Evolutionary conservation across 2,113 vertebrate species (phyloP).

Genomic region (Paedocypris sp.): DNA sequence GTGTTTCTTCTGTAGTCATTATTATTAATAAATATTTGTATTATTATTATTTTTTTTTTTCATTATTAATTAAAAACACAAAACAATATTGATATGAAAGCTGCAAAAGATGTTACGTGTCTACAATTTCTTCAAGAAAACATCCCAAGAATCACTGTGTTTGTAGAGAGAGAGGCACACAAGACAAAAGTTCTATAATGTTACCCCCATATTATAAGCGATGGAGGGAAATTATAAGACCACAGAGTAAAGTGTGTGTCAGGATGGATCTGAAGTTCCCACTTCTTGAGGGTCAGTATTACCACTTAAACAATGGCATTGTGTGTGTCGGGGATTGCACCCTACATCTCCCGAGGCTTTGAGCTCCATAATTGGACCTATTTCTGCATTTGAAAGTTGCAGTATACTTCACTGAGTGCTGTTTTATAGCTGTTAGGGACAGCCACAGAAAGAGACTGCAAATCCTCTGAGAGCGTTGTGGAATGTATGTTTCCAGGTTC

Average conservation of each 20-base stretch:
- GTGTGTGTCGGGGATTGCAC: background rate
- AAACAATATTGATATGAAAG: too few species aligned
- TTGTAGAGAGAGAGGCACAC: slow-evolving; percentile 18
- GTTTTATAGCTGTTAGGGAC: slow-evolving; percentile 14
- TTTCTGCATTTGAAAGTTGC: slow-evolving; percentile 10
- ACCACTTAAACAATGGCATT: slow-evolving; percentile 2
- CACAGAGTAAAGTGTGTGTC: background rate
- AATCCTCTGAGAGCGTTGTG: slow-evolving; percentile 19
- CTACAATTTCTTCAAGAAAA: too few species aligned
- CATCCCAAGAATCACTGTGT: slow-evolving; percentile 21
- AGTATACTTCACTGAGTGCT: slow-evolving; percentile 1
- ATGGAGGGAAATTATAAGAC: background rate
- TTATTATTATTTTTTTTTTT: too few species aligned
- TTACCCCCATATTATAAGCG: background rate
- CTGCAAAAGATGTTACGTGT: too few species aligned
- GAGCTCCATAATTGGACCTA: slow-evolving; percentile 24
- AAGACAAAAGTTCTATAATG: background rate
- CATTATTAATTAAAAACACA: too few species aligned
- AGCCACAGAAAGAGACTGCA: background rate
- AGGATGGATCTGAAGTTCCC: background rate
- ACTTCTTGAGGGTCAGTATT: background rate
- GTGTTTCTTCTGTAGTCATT: too few species aligned
- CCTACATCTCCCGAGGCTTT: background rate
- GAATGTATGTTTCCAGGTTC: slow-evolving; percentile 12
- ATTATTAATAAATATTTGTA: too few species aligned